Base-by-base conservation (phyloP, 2,797 vertebrate species). In the Tarsius wallacei region DNA sequence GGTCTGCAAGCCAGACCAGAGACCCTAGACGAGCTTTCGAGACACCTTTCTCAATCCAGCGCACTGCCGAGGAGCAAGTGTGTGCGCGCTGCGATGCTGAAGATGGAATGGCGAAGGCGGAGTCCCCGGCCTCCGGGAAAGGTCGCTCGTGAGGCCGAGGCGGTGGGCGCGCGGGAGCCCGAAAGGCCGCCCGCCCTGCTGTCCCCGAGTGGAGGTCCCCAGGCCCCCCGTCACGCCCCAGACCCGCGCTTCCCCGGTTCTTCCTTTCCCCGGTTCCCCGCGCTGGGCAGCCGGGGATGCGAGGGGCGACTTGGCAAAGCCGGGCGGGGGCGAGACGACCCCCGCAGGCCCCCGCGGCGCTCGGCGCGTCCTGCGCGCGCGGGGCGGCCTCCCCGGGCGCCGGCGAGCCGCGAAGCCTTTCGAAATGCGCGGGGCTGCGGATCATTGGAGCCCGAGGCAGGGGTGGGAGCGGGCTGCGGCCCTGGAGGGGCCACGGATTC, bases 371-470 rank as follows among this genome's bases (percentile, higher is more conserved):
- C 51, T 0, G 94, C 49, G 87, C 61, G 73, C 90, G 42, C 6
- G 5, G 71, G 2, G 55, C 31, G 81, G 86, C 89, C 57, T 86
- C 2, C 70, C 7, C 1, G 42, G 70, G 70, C 28, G 66, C 78
- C 53, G 13, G 96, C 92, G 64, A 96, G 88, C 95, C 31, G 88
- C 51, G 83, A 63, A 89, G 90, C 73, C 98, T 98, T 98, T 98
- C 98, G 98, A 98, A 98, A 98, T 96, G 97, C 98, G 98, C 98
- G 98, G 98, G 97, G 97, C 96, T 77, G 96, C 70, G 97, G 97
- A 81, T 97, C 97, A 98, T 98, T 98, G 98, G 98, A 97, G 98
- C 95, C 96, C 51, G 21, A 63, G 73, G 63, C 61, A 77, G 82
- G 97, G 93, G 97, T 97, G 98, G 97, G 96, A 96, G 96, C 92